A percentile compares a stretch with the other conserved stretches of the same genome.
Evolutionary conservation across 2,888 invertebrate species (phyloP).

Genomic region (Linnaemya tessellans): DNA sequence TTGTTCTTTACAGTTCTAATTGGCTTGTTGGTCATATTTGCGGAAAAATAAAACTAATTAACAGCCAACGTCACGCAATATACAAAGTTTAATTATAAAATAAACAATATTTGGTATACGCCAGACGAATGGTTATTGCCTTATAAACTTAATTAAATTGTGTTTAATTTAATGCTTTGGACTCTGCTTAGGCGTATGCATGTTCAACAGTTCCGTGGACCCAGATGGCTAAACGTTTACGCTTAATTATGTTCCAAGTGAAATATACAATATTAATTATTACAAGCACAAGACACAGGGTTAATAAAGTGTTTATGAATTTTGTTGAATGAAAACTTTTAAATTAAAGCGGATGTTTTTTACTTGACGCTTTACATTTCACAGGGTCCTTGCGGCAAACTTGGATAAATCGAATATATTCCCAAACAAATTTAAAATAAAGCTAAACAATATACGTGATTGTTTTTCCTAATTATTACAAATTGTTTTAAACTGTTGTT

Average conservation of each 20-base stretch:
- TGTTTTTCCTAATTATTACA: background rate
- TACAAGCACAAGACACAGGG: no score
- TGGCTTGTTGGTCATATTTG: slow-evolving; percentile 8
- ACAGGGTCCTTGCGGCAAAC: background rate
- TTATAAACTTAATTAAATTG: background rate
- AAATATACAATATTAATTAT: background rate
- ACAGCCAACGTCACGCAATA: slow-evolving; percentile 59
- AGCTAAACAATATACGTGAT: background rate
- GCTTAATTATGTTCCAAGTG: background rate
- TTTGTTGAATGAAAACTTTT: no score
- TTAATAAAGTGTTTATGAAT: no score
- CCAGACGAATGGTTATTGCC: background rate
- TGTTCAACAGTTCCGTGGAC: background rate
- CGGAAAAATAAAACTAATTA: slow-evolving; percentile 19
- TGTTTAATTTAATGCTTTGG: slow-evolving; percentile 12
- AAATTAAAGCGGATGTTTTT: no score
- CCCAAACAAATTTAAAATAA: background rate
- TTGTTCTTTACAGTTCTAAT: slow-evolving; percentile 15
- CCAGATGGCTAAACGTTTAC: background rate
- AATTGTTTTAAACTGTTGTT: background rate
- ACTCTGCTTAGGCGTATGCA: background rate
- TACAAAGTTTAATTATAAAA: slow-evolving; percentile 40
- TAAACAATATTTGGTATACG: background rate
- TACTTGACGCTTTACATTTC: background rate
- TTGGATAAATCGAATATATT: background rate